A percentile compares a stretch with the other conserved stretches of the same genome.
Conservation (phyloP, 2,113 vertebrate species). For the Neogale vison region DNA sequence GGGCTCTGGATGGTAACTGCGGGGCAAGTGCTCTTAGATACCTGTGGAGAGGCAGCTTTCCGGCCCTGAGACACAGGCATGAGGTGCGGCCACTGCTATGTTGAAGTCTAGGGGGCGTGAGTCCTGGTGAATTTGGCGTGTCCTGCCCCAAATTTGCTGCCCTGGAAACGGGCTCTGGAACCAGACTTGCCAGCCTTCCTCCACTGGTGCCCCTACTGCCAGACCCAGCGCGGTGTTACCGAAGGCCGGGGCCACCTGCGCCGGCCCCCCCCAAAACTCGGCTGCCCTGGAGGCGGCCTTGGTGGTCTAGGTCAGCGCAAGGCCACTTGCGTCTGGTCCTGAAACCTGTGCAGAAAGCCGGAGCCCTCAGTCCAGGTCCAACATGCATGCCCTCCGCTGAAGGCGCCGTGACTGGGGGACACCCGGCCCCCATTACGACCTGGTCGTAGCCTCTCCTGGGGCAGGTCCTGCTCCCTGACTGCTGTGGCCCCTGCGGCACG, state of each 20-base stretch:
- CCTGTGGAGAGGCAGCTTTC: neutral
- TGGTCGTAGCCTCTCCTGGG: neutral
- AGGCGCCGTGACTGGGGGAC: neutral
- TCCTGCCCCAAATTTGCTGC: neutral
- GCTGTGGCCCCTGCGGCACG: neutral
- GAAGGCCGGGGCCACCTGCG: neutral
- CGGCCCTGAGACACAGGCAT: neutral
- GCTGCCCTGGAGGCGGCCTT: neutral
- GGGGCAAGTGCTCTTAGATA: neutral
- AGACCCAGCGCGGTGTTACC: accelerated
- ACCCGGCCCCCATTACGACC: neutral
- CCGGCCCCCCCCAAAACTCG: neutral
- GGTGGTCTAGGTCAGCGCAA: neutral
- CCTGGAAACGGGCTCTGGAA: neutral
- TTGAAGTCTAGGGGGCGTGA: neutral
- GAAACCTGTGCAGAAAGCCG: neutral
- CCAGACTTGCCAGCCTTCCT: neutral
- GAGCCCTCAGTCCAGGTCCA: neutral
- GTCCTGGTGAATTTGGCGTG: too few species aligned
- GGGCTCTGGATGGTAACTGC: neutral
- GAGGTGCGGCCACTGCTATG: accelerated
- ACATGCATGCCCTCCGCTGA: neutral
- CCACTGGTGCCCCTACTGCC: too few species aligned
- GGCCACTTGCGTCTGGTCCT: neutral
- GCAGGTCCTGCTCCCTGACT: neutral